These are phyloP conservation scores for Capromys pilorides DNA, from an alignment of 2,797 vertebrate species.

Conservation along the genomic window DNA sequence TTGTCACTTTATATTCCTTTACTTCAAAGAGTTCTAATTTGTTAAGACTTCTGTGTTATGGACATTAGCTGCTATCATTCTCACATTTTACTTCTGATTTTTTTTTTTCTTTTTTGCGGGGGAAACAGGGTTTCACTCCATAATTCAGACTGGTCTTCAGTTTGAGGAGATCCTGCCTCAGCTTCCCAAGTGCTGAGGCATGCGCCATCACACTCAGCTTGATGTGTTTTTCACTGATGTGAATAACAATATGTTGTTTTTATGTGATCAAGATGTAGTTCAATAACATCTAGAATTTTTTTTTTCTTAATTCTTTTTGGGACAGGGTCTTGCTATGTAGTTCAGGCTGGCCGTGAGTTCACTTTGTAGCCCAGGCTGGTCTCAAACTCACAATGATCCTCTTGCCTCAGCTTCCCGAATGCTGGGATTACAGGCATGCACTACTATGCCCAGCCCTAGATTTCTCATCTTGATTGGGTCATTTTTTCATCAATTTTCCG, in stretches of 20 bases:
- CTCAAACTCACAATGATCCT: too few relatives aligned
- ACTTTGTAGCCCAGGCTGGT: too few relatives aligned
- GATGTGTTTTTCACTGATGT: neutral
- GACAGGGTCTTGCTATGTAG: too few relatives aligned
- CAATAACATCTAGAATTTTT: neutral
- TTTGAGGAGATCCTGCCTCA: neutral
- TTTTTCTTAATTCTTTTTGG: neutral
- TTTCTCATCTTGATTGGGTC: too few relatives aligned
- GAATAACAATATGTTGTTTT: neutral
- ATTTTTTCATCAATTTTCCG: neutral
- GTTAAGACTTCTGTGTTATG: neutral
- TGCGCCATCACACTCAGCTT: neutral
- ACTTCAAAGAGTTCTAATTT: conserved; percentile 4
- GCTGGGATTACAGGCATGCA: too few relatives aligned
- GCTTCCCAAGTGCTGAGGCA: neutral
- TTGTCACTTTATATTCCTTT: conserved; percentile 18
- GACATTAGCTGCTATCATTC: neutral
- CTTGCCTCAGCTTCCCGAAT: too few relatives aligned
- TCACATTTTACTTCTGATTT: neutral
- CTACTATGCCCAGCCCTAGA: too few relatives aligned
- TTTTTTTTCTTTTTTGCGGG: neutral
- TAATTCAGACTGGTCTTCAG: neutral
- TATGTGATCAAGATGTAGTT: neutral
- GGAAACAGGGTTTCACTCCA: neutral
- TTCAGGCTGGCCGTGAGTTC: too few relatives aligned